phyloP scores from a whole-genome alignment of 2,113 vertebrate species.

The Aspiorhynchus laticeps region DNA sequence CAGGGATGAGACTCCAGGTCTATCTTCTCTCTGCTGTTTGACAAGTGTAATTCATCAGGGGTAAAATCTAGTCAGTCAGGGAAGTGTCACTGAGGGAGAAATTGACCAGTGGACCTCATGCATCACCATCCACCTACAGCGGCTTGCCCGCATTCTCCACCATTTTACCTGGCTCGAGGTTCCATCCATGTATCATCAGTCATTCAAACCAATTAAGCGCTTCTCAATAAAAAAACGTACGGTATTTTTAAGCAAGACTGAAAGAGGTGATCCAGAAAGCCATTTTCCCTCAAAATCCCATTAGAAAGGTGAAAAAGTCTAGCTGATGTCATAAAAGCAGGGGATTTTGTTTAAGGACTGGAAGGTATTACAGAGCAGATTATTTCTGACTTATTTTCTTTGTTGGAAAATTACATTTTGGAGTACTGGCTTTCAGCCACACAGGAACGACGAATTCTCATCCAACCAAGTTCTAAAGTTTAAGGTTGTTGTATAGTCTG shows the following conservation, averaged over 20 bases:
- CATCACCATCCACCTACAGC: constrained; percentile 54
- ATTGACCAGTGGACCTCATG: constrained; percentile 60
- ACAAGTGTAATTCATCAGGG: constrained; percentile 60
- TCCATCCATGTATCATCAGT: constrained; percentile 77
- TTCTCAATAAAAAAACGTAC: constrained; percentile 76
- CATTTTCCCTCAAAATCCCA: constrained; percentile 83
- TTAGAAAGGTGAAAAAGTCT: constrained; percentile 71
- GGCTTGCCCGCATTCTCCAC: constrained; percentile 62
- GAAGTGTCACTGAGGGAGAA: constrained; percentile 60
- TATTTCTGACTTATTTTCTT: constrained; percentile 81
- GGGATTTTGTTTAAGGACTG: constrained; percentile 83
- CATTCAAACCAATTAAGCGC: constrained; percentile 82
- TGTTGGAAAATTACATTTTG: constrained; percentile 81
- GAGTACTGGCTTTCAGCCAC: constrained; percentile 71
- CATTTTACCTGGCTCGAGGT: constrained; percentile 73
- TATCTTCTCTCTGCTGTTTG: constrained; percentile 53
- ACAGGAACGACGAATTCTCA: constrained; percentile 73
- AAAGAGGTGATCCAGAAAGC: constrained; percentile 79
- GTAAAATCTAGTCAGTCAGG: constrained; percentile 55
- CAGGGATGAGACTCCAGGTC: constrained; percentile 48
- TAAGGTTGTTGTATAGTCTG: constrained; percentile 57
- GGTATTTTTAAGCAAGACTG: constrained; percentile 76
- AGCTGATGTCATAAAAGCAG: constrained; percentile 78
- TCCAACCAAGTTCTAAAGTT: constrained; percentile 66
- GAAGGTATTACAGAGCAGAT: constrained; percentile 81